Base-by-base conservation (phyloP, 2,797 vertebrate species). In the Arremon brunneinucha region DNA sequence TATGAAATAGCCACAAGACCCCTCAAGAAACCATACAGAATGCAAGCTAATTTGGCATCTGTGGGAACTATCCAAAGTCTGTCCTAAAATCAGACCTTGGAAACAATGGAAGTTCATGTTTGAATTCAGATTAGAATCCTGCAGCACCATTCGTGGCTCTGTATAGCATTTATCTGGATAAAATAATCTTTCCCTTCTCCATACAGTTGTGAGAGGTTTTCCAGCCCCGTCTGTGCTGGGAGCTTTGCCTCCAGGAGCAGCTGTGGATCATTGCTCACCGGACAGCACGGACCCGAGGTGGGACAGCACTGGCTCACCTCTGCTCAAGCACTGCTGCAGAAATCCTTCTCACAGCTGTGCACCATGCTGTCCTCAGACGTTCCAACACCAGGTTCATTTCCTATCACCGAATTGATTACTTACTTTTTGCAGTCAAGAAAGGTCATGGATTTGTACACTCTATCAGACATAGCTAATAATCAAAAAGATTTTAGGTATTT, bases 1-100 rank as follows among this genome's bases (percentile, higher is more conserved):
- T 47, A 70, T 32, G 72, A 60, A 94, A 93, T 81, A 78, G 83
- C 80, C 74, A 47, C 87, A 78, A 59, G 93, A 91, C 79, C 89
- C 72, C 83, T 87, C 82, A 71, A 90, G 93, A 89, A 96, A 39
- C 65, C 26, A 7, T 47, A 41, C n/a, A 55, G 86, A 79, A 87
- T 8, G 46, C 37, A 27, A 87, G 90, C 44, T 79, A 32, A 83
- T 89, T 70, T 80, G 83, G 78, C 59, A 41, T 76, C 82, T 78
- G 65, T 68, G 88, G 85, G 93, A 91, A 43, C 67, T 28, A 64
- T 15, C 87, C 87, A 76, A 86, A 89, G 53, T 69, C 59, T 30
- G 49, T 75, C 83, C 92, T 79, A 89, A 83, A 91, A 69, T 55
- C 88, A 84, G 52, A 46, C 60, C 70, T 79, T 69, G 69, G 50